Conservation (phyloP, 2,113 vertebrate genomes). For the Corvus moneduloides region DNA sequence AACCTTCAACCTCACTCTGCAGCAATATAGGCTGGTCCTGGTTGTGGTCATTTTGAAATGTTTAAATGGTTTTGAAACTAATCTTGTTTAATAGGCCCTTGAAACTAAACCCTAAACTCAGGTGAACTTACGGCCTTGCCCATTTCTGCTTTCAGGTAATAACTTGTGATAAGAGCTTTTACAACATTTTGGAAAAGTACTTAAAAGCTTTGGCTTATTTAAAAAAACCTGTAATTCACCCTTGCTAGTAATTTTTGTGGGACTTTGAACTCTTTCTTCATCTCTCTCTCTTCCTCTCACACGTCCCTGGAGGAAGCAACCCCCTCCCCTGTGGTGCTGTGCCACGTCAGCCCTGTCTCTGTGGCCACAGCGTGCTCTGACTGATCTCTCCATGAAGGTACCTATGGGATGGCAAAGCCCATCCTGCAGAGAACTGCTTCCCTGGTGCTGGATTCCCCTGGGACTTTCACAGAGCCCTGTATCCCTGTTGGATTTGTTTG, state of each 20-base stretch:
- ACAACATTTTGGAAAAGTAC: background rate
- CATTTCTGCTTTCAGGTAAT: slow-evolving; percentile 13
- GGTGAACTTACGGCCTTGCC: background rate
- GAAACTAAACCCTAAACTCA: slow-evolving; percentile 65
- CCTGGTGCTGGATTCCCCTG: background rate
- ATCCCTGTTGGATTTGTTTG: background rate
- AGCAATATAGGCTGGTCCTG: slow-evolving; percentile 41
- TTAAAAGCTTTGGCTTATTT: slow-evolving; percentile 10
- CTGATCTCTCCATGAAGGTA: background rate
- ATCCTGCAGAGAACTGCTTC: background rate
- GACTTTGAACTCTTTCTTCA: background rate
- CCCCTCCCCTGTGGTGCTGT: background rate
- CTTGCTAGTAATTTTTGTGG: background rate
- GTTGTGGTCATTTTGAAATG: slow-evolving; percentile 53
- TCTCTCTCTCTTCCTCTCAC: background rate
- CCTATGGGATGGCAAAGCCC: background rate
- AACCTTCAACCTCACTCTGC: background rate
- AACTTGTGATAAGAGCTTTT: background rate
- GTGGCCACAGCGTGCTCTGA: background rate
- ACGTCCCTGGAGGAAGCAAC: background rate
- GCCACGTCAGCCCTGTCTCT: background rate
- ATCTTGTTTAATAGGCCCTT: slow-evolving; percentile 58
- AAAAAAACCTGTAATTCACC: background rate
- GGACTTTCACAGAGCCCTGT: background rate
- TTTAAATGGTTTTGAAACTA: slow-evolving; percentile 39